Percentiles rank a stretch among this genome's conserved stretches.
phyloP scores from a whole-genome alignment of 2,888 invertebrate genomes.

The Stegophylla sp. region DNA sequence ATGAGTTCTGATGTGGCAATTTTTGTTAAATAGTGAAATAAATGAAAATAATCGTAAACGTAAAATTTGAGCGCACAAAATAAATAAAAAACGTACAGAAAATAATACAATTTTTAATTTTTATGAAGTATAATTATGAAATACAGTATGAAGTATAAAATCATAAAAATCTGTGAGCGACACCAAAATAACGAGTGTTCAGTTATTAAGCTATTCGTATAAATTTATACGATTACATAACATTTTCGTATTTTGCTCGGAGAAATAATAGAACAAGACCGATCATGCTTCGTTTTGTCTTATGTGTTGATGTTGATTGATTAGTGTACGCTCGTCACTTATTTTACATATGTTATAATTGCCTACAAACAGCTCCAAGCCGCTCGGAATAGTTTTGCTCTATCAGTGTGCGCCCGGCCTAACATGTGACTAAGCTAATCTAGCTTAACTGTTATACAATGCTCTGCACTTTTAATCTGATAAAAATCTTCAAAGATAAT shows the following conservation, averaged over 20 bases:
- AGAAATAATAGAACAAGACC: neutral
- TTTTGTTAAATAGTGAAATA: conserved; percentile 18
- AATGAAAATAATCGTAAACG: conserved; percentile 13
- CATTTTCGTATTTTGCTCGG: too few relatives aligned
- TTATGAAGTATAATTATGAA: neutral
- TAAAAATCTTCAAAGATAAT: too few relatives aligned
- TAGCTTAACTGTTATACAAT: too few relatives aligned
- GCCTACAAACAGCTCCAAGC: neutral
- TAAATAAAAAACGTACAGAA: conserved; percentile 15
- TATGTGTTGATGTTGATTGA: conserved; percentile 4
- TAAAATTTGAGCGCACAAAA: conserved; percentile 5
- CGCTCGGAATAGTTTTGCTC: neutral
- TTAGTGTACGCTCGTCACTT: conserved; percentile 1
- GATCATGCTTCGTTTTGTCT: neutral
- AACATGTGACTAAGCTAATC: too few relatives aligned
- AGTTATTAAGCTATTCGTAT: neutral
- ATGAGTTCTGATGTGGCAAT: conserved; percentile 17
- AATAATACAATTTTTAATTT: conserved; percentile 18
- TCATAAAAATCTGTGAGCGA: neutral
- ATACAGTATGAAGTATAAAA: neutral
- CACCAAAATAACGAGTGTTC: conserved; percentile 1
- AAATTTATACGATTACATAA: neutral
- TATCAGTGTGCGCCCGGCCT: neutral
- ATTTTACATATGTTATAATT: neutral
- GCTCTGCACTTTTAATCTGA: too few relatives aligned